These are phyloP conservation scores for Ambastaia sidthimunki DNA, from an alignment of 2,797 vertebrate genomes.

Conservation along the genomic window DNA sequence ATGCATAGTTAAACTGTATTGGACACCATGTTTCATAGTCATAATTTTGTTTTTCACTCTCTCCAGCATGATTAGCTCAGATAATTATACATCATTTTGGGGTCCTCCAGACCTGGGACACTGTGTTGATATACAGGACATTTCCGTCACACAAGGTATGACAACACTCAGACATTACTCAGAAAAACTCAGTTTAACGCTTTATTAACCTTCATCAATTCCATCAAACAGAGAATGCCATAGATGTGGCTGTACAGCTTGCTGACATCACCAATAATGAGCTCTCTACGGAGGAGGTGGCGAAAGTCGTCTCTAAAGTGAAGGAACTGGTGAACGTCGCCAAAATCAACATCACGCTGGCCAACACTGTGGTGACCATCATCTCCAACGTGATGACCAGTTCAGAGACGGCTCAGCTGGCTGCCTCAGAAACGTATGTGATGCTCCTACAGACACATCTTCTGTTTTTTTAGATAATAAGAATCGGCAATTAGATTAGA, in stretches of 20 bases:
- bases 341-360: conserved; percentile 86
- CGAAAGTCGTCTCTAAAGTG: conserved; percentile 86
- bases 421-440: conserved; percentile 85
- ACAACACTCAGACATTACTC: neutral
- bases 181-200: neutral
- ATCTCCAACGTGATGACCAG: conserved; percentile 94
- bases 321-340: conserved; percentile 88
- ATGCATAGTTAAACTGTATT: neutral
- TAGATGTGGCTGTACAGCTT: conserved; percentile 86
- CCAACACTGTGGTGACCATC: conserved; percentile 87
- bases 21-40: neutral
- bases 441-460: neutral
- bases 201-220: neutral
- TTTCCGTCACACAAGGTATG: conserved; percentile 78
- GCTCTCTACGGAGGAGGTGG: conserved; percentile 86
- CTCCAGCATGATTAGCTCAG: conserved; percentile 73
- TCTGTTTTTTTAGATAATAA: too few species aligned
- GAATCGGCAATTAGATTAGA: too few species aligned
- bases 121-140: conserved; percentile 79
- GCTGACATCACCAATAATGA: conserved; percentile 83
- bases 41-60: conserved; percentile 6
- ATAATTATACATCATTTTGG: conserved; percentile 83
- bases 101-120: conserved; percentile 79
- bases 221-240: conserved; percentile 81
- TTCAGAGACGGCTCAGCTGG: conserved; percentile 79